Base-by-base conservation (phyloP, 2,888 invertebrate species). In the Nesidiocoris tenuis region DNA sequence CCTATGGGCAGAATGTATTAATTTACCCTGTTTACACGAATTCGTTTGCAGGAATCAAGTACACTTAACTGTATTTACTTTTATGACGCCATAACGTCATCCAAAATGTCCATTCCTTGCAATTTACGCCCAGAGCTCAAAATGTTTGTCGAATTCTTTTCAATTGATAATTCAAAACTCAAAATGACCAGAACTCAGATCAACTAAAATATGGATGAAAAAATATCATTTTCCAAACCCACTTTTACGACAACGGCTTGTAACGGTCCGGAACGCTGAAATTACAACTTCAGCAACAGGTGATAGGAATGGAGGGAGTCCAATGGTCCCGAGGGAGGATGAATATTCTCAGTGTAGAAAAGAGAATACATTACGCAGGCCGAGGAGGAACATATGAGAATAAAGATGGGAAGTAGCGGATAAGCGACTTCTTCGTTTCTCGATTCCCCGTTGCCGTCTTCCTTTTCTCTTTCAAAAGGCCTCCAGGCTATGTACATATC, bases 401-500 rank as follows among this genome's bases (percentile, higher is more conserved):
- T 71, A 63, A 64, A 74, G 74, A 74, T 74, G 74, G 24, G 21
- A 59, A 16, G 54, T 54, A 24, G 18, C 54, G 74, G 74, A 74
- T 74, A 74, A 65, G 63, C 22, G 57, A 21, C 23, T 21, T 25
- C 54, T 71, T 19, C 67, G 39, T 7, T 39, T 39, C 39, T 12
- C 39, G 3, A 39, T 39, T 39, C 39, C 12, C 39, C 39, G 12
- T 39, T 12, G 39, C 39, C 12, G 3, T 39, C 12, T 12, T 39
- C 39, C 39, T 3, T 39, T 24, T 64, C 64, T 9, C 18, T 56
- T 17, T 74, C 56, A 25, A 57, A 19, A 19, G 19, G 65, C 74
- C 74, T 66, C 59, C n/a, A 39, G 66, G 74, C 65, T 74, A 66
- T 66, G 74, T 74, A 74, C 74, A 74, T 74, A 74, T 74, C 74